Conservation (phyloP, 2,113 vertebrate species). For the Myotis lucifugus region DNA sequence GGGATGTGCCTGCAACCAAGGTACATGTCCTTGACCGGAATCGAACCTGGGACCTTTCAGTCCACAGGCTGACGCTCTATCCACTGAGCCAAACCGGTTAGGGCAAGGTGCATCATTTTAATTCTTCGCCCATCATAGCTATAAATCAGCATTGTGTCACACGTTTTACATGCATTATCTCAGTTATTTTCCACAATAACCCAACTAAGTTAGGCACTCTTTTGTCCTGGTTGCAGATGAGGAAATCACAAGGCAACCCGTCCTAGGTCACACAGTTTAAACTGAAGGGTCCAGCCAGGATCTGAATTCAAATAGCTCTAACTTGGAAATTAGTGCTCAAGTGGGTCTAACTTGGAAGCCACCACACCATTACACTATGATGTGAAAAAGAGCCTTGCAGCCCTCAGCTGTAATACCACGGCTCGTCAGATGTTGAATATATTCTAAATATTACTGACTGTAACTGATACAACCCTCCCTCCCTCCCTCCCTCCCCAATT, state of each 20-base stretch:
- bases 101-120: neutral
- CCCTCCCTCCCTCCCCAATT: no score
- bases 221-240: neutral
- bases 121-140: neutral
- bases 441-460: neutral
- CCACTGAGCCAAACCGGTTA: neutral
- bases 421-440: neutral
- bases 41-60: no score
- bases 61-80: neutral
- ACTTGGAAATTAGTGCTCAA: neutral
- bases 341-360: neutral
- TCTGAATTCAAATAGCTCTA: neutral
- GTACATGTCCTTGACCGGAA: no score
- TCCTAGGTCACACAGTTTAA: neutral
- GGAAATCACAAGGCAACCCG: neutral
- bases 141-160: neutral
- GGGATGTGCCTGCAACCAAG: no score
- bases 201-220: neutral
- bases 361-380: neutral
- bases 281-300: neutral
- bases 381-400: neutral
- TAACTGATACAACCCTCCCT: neutral
- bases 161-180: neutral
- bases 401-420: neutral
- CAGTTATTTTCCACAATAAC: constrained; percentile 1